Evolutionary conservation across 2,888 invertebrate genomes (phyloP).

Genomic region (Netelia fuscicornis): DNA sequence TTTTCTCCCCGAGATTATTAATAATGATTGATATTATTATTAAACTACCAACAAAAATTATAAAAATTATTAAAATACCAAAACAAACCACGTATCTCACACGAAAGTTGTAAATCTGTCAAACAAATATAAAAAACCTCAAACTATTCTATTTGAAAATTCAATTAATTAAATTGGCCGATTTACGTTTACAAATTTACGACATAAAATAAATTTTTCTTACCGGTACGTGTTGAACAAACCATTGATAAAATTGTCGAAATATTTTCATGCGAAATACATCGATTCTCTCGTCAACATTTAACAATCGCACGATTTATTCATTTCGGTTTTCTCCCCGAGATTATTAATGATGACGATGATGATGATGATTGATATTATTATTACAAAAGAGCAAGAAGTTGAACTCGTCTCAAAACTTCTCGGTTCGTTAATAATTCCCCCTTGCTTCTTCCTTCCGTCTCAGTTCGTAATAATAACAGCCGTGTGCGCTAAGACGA

Average conservation of each 20-base stretch:
- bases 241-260: not conserved
- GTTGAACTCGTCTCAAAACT: slow-evolving; percentile 35
- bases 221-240: too few relatives aligned
- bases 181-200: not conserved
- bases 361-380: slow-evolving; percentile 11
- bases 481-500: slow-evolving; percentile 9
- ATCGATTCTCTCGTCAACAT: not conserved
- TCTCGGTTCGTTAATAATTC: slow-evolving; percentile 51
- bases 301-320: not conserved
- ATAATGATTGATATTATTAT: slow-evolving; percentile 15
- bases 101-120: not conserved
- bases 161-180: not conserved
- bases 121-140: not conserved
- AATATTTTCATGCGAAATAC: not conserved
- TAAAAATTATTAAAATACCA: not conserved
- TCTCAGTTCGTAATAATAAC: not conserved
- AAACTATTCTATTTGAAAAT: not conserved
- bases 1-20: not conserved
- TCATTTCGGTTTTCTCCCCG: not conserved
- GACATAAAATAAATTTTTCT: not conserved
- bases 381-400: not conserved
- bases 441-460: slow-evolving; percentile 30
- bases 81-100: not conserved
- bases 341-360: not conserved
- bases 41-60: not conserved